Evolutionary conservation across 2,888 invertebrate genomes (phyloP), one percentile per base, ranked within the genome.

Genomic region (Apomyelois bistriatella): DNA sequence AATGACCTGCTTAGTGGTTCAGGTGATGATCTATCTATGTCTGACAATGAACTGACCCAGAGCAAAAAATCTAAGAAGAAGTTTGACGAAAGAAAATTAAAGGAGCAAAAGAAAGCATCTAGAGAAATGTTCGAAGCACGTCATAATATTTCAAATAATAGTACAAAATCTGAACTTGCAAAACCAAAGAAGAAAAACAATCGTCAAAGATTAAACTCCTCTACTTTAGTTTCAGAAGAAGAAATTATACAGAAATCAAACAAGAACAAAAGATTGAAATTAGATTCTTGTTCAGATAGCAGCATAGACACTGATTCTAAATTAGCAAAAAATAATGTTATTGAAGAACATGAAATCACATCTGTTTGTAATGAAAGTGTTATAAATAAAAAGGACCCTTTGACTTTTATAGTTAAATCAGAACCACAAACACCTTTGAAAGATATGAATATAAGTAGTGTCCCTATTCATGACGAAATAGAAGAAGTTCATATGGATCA

Each of bases 71-170:
- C 90, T 1, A 90, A 90, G 66, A 74, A 76, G 53, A 90, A 90
- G 64, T 90, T 71, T 56, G 74, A 90, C 58, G 77, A 82, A 59
- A 80, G 85, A 2, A 85, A 85, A 67, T 42, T 59, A 5, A 88
- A 88, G 64, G 79, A 88, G 66, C 87, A 85, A 60, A 90, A 87
- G 60, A 76, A 74, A 55, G 88, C 85, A 5, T 90, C 90, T 0
- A 77, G 67, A 59, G 89, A 90, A 78, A 89, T 90, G 87, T 90
- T 67, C 58, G 77, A 82, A 63, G 72, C 89, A 1, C 80, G 90
- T 37, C 89, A 89, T 65, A 71, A 76, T 48, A 56, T 65, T 48
- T 75, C 74, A 36, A 66, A 72, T 32, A 65, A 59, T 36, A 68
- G 58, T 50, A 6, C 49, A 12, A 62, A 57, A 52, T 56, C 58